These are phyloP conservation scores for Drosophila robusta DNA, from an alignment of 2,888 invertebrate genomes.

Conservation along the genomic window DNA sequence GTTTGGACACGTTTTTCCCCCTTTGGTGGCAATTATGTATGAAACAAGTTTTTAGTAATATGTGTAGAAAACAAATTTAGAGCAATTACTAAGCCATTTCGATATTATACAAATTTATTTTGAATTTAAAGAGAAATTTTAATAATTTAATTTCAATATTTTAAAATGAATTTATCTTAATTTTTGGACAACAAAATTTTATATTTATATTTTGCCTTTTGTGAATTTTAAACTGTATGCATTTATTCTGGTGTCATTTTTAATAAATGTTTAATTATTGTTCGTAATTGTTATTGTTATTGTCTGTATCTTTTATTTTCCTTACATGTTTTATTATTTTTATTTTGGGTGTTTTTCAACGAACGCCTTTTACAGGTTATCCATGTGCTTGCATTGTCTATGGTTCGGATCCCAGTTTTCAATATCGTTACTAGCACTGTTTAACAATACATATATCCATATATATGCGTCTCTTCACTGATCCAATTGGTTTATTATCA, in stretches of 20 bases:
- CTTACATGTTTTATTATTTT: slow-evolving; percentile 37
- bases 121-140: not conserved
- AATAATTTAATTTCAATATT: not conserved
- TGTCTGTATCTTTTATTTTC: slow-evolving; percentile 32
- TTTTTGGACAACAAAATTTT: slow-evolving; percentile 1
- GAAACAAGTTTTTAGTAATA: not conserved
- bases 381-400: slow-evolving; percentile 84
- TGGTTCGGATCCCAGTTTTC: slow-evolving; percentile 82
- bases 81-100: slow-evolving; percentile 61
- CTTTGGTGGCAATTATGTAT: slow-evolving; percentile 66
- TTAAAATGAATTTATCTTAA: not conserved
- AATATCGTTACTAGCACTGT: slow-evolving; percentile 80
- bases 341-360: slow-evolving; percentile 54
- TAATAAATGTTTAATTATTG: slow-evolving; percentile 50
- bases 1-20: slow-evolving; percentile 81
- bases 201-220: slow-evolving; percentile 18
- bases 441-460: slow-evolving; percentile 4
- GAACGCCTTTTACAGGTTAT: slow-evolving; percentile 81
- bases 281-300: slow-evolving; percentile 31
- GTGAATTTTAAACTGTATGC: slow-evolving; percentile 40
- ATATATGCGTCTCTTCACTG: slow-evolving; percentile 29
- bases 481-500: slow-evolving; percentile 35
- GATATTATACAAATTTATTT: slow-evolving; percentile 34
- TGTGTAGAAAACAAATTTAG: not conserved
- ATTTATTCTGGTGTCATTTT: slow-evolving; percentile 51